phyloP scores from a whole-genome alignment of 1,140 invertebrate genomes.

The Pogonomyrmex californicus region DNA sequence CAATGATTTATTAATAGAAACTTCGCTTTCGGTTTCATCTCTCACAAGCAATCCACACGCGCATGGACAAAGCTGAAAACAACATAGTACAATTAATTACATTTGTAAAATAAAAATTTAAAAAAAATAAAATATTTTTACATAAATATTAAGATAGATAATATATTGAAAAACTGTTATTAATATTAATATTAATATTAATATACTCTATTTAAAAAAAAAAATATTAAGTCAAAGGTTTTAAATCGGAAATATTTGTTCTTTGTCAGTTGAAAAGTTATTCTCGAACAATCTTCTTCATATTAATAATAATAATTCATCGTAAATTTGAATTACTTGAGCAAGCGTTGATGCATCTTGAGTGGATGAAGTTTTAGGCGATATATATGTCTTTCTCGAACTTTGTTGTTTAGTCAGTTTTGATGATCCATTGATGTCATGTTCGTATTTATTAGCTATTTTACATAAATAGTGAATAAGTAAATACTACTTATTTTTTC shows the following conservation, averaged over 20 bases:
- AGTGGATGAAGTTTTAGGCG: not conserved
- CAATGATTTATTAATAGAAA: constrained; percentile 3
- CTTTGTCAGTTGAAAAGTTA: not conserved
- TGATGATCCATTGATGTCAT: not conserved
- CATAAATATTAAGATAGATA: no score
- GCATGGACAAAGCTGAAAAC: constrained; percentile 36
- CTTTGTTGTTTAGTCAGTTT: not conserved
- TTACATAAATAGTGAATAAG: not conserved
- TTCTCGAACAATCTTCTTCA: not conserved
- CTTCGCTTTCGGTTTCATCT: not conserved
- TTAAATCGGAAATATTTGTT: not conserved
- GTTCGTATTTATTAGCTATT: not conserved
- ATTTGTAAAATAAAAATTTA: no score
- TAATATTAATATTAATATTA: no score
- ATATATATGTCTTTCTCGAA: not conserved
- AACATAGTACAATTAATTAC: not conserved
- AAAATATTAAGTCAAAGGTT: not conserved
- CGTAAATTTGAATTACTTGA: constrained; percentile 8
- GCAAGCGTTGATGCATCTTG: constrained; percentile 30
- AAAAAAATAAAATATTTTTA: no score
- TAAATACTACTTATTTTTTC: not conserved
- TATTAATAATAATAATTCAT: not conserved
- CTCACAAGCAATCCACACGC: constrained; percentile 21
- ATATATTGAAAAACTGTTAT: no score
- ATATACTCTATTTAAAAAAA: no score